These are phyloP conservation scores for Semibalanus balanoides DNA, from an alignment of 1,140 invertebrate genomes.

Conservation along the genomic window DNA sequence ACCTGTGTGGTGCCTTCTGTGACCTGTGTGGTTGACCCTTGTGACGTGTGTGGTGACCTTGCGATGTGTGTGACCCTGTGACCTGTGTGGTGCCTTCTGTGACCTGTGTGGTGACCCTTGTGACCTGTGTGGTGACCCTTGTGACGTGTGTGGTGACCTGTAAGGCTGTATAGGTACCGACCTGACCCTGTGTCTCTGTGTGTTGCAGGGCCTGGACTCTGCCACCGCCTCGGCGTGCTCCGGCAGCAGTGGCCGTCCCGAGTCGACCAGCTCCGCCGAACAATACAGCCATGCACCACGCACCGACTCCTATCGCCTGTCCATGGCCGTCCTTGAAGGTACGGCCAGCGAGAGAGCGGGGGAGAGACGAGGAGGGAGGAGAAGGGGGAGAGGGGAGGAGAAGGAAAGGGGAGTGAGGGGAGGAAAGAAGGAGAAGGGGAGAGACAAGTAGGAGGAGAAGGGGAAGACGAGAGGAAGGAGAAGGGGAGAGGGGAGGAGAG, in stretches of 20 bases:
- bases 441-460: too few relatives aligned
- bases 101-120: too few relatives aligned
- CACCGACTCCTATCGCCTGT: slow-evolving; percentile 75
- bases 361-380: slow-evolving; percentile 6
- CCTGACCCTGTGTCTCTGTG: not conserved
- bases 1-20: too few relatives aligned
- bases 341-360: slow-evolving; percentile 18
- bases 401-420: not conserved
- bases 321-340: slow-evolving; percentile 80
- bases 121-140: too few relatives aligned
- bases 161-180: too few relatives aligned
- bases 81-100: too few relatives aligned
- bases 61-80: too few relatives aligned
- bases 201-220: not conserved
- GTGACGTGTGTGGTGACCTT: too few relatives aligned
- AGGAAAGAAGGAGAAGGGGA: not conserved
- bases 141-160: too few relatives aligned
- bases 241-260: not conserved
- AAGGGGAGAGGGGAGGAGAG: too few relatives aligned
- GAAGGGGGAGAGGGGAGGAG: not conserved
- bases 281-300: slow-evolving; percentile 38
- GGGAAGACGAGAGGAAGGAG: too few relatives aligned
- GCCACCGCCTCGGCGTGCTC: not conserved
- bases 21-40: too few relatives aligned
- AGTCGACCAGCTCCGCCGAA: not conserved